Percentiles rank a stretch among this genome's conserved stretches.
Conservation (phyloP, 2,113 vertebrate species). For the Pituophis catenifer region DNA sequence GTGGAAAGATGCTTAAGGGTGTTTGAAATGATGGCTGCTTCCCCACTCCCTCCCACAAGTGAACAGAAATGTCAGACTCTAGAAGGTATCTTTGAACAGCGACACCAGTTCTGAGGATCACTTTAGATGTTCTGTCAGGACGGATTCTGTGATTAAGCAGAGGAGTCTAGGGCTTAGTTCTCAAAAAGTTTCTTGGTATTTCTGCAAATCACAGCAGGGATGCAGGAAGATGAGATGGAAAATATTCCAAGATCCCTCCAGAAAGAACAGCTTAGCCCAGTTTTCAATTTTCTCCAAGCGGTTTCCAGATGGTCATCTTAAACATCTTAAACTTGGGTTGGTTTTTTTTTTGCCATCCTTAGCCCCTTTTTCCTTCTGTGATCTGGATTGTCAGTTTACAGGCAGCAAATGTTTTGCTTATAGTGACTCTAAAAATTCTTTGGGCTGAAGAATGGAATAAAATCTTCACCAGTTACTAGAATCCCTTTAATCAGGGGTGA, state of each 20-base stretch:
- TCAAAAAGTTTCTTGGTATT: neutral
- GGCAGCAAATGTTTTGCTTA: neutral
- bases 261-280: neutral
- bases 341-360: neutral
- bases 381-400: neutral
- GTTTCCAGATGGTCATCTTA: neutral
- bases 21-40: neutral
- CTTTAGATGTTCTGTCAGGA: neutral
- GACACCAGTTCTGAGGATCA: neutral
- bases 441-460: neutral
- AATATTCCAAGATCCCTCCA: neutral
- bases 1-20: neutral
- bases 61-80: neutral
- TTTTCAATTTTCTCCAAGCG: neutral
- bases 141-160: neutral
- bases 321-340: neutral
- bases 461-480: neutral
- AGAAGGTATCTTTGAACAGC: neutral
- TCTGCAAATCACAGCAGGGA: neutral
- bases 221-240: neutral
- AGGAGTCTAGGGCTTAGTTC: neutral
- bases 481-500: neutral
- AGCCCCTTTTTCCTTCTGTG: neutral
- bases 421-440: too few species aligned
- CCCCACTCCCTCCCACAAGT: neutral